Evolutionary conservation across 2,797 vertebrate species (phyloP).

Genomic region (Alca torda): DNA sequence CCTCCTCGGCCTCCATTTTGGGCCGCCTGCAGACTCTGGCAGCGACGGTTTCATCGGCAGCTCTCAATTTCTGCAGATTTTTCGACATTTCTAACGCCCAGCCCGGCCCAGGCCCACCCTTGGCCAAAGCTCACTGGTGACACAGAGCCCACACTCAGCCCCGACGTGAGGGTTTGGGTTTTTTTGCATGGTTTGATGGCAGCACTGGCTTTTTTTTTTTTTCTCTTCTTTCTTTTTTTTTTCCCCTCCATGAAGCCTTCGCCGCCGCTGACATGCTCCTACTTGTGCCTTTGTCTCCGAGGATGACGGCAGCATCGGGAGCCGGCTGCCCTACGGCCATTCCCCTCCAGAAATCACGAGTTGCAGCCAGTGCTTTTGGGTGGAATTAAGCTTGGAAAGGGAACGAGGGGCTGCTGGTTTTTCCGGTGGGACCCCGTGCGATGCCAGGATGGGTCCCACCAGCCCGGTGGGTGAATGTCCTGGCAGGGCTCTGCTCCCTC

Average conservation of each 20-base stretch:
- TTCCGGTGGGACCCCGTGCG: background rate
- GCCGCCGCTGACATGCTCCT: background rate
- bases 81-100: background rate
- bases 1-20: background rate
- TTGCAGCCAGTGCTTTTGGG: background rate
- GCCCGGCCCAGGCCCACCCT: background rate
- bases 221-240: too few species aligned
- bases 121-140: background rate
- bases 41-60: background rate
- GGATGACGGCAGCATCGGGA: background rate
- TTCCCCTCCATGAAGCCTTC: background rate
- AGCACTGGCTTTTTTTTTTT: background rate
- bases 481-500: background rate
- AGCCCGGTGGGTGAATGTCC: rapidly evolving
- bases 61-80: background rate
- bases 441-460: background rate
- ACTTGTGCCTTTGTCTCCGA: background rate
- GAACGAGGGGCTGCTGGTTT: background rate
- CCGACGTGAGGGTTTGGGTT: too few species aligned
- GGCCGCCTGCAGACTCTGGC: background rate
- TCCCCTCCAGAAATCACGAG: background rate
- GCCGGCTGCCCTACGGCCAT: background rate
- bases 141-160: background rate
- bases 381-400: background rate
- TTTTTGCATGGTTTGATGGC: background rate